These are phyloP conservation scores for Aplysina aerophoba DNA, from an alignment of 37 sponge, comb jelly and placozoan genomes.

Conservation along the genomic window DNA sequence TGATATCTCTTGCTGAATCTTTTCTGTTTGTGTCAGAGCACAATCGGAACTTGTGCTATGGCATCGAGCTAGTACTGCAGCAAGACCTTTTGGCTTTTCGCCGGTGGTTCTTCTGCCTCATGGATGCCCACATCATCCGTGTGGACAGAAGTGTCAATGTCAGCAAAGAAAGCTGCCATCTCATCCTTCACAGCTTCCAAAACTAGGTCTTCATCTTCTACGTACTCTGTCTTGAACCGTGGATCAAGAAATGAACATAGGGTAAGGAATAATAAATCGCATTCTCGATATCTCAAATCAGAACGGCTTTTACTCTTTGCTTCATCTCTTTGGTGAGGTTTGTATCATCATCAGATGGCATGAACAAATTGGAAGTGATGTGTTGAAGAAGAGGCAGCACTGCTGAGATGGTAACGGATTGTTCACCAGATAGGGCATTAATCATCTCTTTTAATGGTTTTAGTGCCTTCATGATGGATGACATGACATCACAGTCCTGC, in stretches of 20 bases:
- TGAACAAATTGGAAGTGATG: too few species aligned
- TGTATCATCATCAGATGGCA: slow-evolving; percentile 1
- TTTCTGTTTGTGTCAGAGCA: too few species aligned
- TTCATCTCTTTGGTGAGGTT: slow-evolving; percentile 32
- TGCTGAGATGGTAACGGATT: slow-evolving; percentile 24
- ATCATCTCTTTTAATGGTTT: slow-evolving; percentile 25
- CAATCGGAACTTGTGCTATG: not conserved
- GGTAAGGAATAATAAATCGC: not conserved
- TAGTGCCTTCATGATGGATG: not conserved
- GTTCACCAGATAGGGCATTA: slow-evolving; percentile 29
- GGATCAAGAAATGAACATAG: slow-evolving; percentile 35
- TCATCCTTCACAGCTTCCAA: too few species aligned
- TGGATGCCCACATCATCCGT: not conserved
- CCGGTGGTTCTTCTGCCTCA: not conserved
- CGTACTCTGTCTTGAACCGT: slow-evolving; percentile 20
- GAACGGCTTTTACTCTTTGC: not conserved
- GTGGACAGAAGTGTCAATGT: too few species aligned
- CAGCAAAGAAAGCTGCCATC: too few species aligned
- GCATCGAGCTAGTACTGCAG: not conserved
- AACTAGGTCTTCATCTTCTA: slow-evolving; percentile 8
- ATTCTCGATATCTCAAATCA: slow-evolving; percentile 20
- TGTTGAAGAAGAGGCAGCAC: slow-evolving; percentile 12
- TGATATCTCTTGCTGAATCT: too few species aligned
- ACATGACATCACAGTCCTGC: slow-evolving; percentile 25
- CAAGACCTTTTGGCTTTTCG: not conserved